Conservation (phyloP, 2,113 vertebrate genomes). For the Calyptomena viridis region DNA sequence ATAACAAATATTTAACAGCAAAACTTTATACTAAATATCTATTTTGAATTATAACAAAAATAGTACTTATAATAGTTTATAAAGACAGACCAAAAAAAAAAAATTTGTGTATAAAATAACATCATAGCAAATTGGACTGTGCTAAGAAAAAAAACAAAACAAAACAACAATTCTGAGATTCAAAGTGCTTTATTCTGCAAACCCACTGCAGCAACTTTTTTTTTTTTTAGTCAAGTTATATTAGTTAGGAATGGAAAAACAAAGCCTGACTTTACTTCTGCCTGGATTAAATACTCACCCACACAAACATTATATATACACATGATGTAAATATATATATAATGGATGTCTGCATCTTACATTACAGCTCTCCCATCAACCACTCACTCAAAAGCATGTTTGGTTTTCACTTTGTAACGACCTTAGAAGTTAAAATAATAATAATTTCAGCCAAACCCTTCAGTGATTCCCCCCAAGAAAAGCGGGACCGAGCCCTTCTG, state of each 20-base stretch:
- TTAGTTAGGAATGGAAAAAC: slow-evolving; percentile 70
- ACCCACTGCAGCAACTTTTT: slow-evolving; percentile 69
- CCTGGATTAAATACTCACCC: slow-evolving; percentile 49
- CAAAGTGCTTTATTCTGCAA: slow-evolving; percentile 85
- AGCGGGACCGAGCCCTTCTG: background rate
- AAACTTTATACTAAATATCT: slow-evolving; percentile 95
- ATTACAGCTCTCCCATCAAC: background rate
- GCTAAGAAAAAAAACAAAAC: slow-evolving; percentile 45
- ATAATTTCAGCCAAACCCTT: background rate
- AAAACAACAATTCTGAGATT: slow-evolving; percentile 63
- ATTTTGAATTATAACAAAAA: slow-evolving; percentile 99
- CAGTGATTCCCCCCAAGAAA: background rate
- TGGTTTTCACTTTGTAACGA: background rate
- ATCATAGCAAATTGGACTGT: slow-evolving; percentile 69
- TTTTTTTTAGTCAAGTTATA: slow-evolving; percentile 71
- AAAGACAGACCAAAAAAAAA: slow-evolving; percentile 75
- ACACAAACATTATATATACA: slow-evolving; percentile 13
- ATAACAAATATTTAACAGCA: slow-evolving; percentile 98
- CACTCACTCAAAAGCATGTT: slow-evolving; percentile 18
- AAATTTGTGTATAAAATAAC: slow-evolving; percentile 79
- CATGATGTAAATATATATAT: background rate
- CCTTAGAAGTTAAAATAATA: background rate
- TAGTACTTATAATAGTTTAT: slow-evolving; percentile 95
- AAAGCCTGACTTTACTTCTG: slow-evolving; percentile 43
- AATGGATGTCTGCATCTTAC: slow-evolving; percentile 6